These are phyloP conservation scores for Chlorodrepanis virens DNA, from an alignment of 2,113 vertebrate genomes.

Conservation along the genomic window DNA sequence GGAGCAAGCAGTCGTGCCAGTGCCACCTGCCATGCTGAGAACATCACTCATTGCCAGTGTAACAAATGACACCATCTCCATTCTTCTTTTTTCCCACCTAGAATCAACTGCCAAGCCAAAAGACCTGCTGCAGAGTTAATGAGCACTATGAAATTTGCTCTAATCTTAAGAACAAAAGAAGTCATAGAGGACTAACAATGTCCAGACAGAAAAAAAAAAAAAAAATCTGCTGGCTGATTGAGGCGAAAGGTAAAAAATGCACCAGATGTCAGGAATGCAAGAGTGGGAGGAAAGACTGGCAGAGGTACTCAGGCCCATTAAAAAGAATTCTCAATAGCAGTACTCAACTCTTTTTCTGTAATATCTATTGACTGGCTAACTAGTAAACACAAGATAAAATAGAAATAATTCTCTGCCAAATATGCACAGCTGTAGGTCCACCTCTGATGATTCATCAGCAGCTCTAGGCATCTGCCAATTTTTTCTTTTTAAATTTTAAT, in stretches of 20 bases:
- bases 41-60: neutral
- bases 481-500: conserved; percentile 42
- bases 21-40: neutral
- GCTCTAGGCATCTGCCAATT: conserved; percentile 33
- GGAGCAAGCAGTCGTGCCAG: neutral
- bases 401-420: conserved; percentile 29
- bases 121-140: conserved; percentile 20
- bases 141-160: neutral
- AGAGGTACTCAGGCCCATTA: neutral
- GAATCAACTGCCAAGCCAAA: neutral
- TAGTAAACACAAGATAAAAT: conserved; percentile 35
- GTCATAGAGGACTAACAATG: neutral
- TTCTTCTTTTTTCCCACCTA: neutral
- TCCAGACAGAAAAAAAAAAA: neutral
- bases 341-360: neutral
- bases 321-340: neutral
- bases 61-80: neutral
- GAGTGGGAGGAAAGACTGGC: neutral
- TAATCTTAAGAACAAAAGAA: conserved; percentile 3
- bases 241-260: neutral
- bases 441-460: conserved; percentile 38
- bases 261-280: neutral
- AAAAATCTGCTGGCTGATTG: neutral
- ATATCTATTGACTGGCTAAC: conserved; percentile 2
- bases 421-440: conserved; percentile 45